Percentiles rank a stretch among this genome's conserved stretches.
Conservation (phyloP, 1,140 invertebrate species). For the Lamellibrachia luymesi region DNA sequence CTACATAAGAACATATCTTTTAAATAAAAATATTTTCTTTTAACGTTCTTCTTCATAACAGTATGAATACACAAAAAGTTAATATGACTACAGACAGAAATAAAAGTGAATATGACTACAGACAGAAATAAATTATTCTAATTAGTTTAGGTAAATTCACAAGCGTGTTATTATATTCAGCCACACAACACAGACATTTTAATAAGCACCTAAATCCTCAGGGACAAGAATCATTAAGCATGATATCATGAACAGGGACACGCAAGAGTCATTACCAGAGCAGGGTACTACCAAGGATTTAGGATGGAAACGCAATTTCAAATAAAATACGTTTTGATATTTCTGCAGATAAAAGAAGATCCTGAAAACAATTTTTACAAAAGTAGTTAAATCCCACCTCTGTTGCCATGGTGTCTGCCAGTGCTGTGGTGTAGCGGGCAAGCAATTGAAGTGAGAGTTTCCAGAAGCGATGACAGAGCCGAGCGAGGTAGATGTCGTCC, state of each 20-base stretch:
- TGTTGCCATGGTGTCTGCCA: constrained; percentile 46
- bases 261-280: too few relatives aligned
- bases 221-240: too few relatives aligned
- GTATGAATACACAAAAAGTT: not conserved
- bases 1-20: too few relatives aligned
- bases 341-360: too few relatives aligned
- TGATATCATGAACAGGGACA: too few relatives aligned
- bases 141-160: not conserved
- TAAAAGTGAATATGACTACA: not conserved
- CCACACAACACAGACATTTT: not conserved
- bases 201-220: too few relatives aligned
- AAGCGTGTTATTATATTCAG: not conserved
- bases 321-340: too few relatives aligned
- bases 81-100: not conserved
- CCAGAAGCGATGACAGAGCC: constrained; percentile 78
- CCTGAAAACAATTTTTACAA: too few relatives aligned
- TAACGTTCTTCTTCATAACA: not conserved
- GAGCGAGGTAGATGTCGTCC: constrained; percentile 71
- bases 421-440: constrained; percentile 74
- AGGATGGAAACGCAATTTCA: too few relatives aligned
- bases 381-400: not conserved
- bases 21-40: not conserved
- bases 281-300: too few relatives aligned
- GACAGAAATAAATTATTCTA: not conserved
- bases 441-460: constrained; percentile 81